Conservation (phyloP, 2,113 vertebrate species). For the human region DNA sequence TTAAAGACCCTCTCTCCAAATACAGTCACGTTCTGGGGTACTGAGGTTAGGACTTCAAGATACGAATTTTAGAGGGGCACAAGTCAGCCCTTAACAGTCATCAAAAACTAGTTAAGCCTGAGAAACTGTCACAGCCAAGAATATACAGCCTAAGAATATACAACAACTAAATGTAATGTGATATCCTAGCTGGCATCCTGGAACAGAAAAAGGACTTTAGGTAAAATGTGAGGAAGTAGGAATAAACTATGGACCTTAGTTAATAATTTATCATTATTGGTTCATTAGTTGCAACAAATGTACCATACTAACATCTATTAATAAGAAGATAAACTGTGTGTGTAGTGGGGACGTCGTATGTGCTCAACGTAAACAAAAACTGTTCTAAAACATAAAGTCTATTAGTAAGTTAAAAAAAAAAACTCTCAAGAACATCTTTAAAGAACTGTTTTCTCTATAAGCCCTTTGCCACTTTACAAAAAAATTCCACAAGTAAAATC, state of each 20-base stretch:
- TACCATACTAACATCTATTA: background rate
- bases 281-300: constrained; percentile 18
- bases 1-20: constrained; percentile 13
- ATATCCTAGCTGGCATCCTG: background rate
- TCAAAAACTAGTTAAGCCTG: background rate
- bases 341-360: background rate
- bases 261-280: background rate
- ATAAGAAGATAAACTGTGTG: background rate
- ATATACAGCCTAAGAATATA: background rate
- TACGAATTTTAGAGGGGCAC: background rate
- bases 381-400: background rate
- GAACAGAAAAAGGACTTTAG: background rate
- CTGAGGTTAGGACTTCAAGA: background rate
- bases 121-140: background rate
- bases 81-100: background rate
- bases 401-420: background rate
- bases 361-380: background rate
- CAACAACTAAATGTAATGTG: background rate
- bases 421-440: background rate
- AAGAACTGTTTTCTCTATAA: background rate
- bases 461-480: background rate
- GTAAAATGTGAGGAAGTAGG: constrained; percentile 11
- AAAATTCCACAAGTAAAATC: background rate
- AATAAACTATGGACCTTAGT: background rate
- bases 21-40: background rate